Evolutionary conservation across 2,113 vertebrate species (phyloP), one percentile per base, ranked within the genome.

Genomic region (Phaetusa simplex): DNA sequence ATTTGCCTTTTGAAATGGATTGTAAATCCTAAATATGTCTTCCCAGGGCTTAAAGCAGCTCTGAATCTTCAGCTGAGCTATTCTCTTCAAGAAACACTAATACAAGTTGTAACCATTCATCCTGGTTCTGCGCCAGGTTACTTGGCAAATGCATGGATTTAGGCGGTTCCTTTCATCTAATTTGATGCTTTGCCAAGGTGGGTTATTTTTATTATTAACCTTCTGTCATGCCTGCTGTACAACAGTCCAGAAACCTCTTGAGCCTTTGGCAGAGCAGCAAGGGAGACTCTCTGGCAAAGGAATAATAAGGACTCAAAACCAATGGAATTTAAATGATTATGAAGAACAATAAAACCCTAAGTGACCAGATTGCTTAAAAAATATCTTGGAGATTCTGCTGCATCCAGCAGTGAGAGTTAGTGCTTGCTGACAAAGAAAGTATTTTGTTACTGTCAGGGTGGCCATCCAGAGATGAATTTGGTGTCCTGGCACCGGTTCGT

Each of bases 121-220:
- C 38, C n/a, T 95, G 66, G 53, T 93, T 91, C 77, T 58, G 32
- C 0, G n/a, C 93, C 93, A 97, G 84, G 52, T 95, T 91, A 59
- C 82, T 96, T 95, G 93, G 89, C 70, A 65, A 85, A 85, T 80
- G 73, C 47, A 62, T 42, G 42, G n/a, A 73, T 38, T 80, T 89
- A 88, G 94, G 91, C 2, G 1, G 86, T 70, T 95, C 73, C 58
- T 89, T 94, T 95, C 85, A 94, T 94, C 84, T 93, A 77, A 93
- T 59, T 73, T 94, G 93, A 73, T 66, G 42, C 19, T 88, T 90
- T 88, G 91, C 93, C 95, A 96, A 87, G 70, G 32, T 34, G 87
- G 55, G 79, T 85, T 95, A 94, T 95, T 96, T 95, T 97, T 96
- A 77, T 93, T 97, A 95, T 93, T 94, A 97, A 82, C 84, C 86